Evolutionary conservation across 1,140 invertebrate genomes (phyloP), one percentile per base, ranked within the genome.

Genomic region (Drosophila pachea): DNA sequence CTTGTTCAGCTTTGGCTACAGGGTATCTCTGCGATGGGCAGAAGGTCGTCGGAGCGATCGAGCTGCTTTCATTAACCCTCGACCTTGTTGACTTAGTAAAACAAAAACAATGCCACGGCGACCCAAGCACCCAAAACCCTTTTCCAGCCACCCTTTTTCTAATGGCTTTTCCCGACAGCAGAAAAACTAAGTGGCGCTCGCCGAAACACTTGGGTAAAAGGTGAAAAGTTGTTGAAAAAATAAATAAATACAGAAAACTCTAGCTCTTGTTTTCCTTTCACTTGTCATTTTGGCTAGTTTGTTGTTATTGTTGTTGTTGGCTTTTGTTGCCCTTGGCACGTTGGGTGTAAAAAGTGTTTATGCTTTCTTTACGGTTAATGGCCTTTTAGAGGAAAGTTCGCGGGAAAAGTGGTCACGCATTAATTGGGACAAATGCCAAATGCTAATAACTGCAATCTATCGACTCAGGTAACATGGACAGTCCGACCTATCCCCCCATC

Each of bases 191-290:
- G 69, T 84, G 79, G 52, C 69, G 47, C 55, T 38, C 53, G 45
- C 11, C 56, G 55, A 78, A 78, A 73, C 65, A 78, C 79, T 83
- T 43, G 40, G 75, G 38, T 65, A 83, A 84, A 83, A 79, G 73
- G 79, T 84, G 76, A 71, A 83, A 78, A 84, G 73, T 84, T 83
- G 62, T 63, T 84, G 73, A 71, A 58, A 83, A 83, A 83, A 83
- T 84, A 83, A 83, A 83, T 79, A 83, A 76, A 22, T 22, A 22
- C 22, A 83, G 62, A 47, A 70, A 73, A 60, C 53, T 78, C 68
- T 45, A 66, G 73, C 62, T 71, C 56, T 61, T 48, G 33, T 64
- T 66, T 45, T 79, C 72, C 38, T 75, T 60, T 3, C 22, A 22
- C 45, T 73, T 74, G 42, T 61, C 62, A 5, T 29, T 74, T 45